Evolutionary conservation across 2,113 vertebrate genomes (phyloP), one percentile per base, ranked within the genome.

Genomic region (Haliaeetus leucogaster): DNA sequence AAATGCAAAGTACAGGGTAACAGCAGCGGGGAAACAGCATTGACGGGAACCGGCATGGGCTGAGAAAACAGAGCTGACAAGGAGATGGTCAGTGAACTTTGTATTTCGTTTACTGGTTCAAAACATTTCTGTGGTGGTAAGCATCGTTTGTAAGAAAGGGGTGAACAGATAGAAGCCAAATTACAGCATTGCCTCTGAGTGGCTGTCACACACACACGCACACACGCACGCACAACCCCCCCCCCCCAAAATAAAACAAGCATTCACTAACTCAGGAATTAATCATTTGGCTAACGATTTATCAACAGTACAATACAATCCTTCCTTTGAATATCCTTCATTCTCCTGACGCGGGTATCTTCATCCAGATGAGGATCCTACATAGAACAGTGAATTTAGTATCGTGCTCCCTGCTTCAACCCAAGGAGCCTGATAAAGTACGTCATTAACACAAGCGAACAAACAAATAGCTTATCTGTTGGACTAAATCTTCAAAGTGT

Each of bases 281-380:
- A 74, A 82, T 89, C 0, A 3, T 82, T 92, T 91, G 76, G 66
- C 76, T 92, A 93, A 85, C 55, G 88, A 88, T 82, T 84, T 93
- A 79, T 89, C 77, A 89, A 88, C 77, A 66, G 56, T 48, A 93
- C 89, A 82, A 59, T 78, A 91, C 19, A 50, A 83, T 89, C 86
- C 92, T 93, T 82, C 71, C 92, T 95, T 88, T 48, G 77, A 77
- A 96, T 95, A 86, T 67, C 91, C 92, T 91, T 97, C 97, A 93
- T 76, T 91, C 74, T 95, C 77, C 52, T 89, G 65, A 86, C 5
- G 92, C 4, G 50, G 47, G n/a, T 79, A 85, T 96, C 71, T 91
- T 94, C 92, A 85, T 72, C 73, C 93, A 90, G 71, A 78, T 88
- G 61, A 77, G 47, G 93, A 89, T 90, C 73, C 88, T 92, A 90